Conservation (phyloP, 2,113 vertebrate genomes). For the Oncorhynchus masou region DNA sequence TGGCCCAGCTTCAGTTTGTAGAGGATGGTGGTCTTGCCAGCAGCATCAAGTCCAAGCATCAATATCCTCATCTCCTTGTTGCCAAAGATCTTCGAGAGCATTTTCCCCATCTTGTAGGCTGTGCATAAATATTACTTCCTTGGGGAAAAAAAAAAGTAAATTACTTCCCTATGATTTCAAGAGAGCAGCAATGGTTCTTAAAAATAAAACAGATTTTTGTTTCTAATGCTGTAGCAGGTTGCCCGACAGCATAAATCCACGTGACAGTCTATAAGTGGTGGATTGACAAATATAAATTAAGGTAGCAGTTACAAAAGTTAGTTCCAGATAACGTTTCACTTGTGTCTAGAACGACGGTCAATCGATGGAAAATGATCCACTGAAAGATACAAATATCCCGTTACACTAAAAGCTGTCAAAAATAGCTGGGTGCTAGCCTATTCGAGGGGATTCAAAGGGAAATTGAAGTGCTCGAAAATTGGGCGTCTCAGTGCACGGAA, state of each 20-base stretch:
- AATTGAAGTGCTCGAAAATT: conserved; percentile 5
- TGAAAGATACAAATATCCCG: conserved; percentile 22
- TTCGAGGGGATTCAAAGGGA: conserved; percentile 5
- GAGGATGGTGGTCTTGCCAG: conserved; percentile 96
- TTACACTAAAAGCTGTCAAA: conserved; percentile 13
- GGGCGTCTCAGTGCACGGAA: neutral
- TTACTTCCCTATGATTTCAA: neutral
- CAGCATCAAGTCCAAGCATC: conserved; percentile 98
- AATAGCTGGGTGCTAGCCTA: conserved; percentile 28
- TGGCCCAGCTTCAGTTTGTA: conserved; percentile 99
- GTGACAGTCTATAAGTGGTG: conserved; percentile 42
- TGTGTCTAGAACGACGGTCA: conserved; percentile 26
- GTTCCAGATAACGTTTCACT: neutral
- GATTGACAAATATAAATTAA: neutral
- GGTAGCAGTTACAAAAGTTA: neutral
- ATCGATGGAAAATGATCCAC: conserved; percentile 29
- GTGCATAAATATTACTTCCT: conserved; percentile 71
- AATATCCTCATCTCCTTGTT: conserved; percentile 99
- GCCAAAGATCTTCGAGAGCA: conserved; percentile 98
- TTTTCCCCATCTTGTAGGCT: conserved; percentile 90
- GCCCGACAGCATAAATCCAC: conserved; percentile 36
- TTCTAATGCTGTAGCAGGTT: neutral
- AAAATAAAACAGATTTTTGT: neutral
- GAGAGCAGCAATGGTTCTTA: neutral
- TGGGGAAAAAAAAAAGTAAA: neutral